phyloP scores from a whole-genome alignment of 2,113 vertebrate species.

The Lepisosteus osseus region DNA sequence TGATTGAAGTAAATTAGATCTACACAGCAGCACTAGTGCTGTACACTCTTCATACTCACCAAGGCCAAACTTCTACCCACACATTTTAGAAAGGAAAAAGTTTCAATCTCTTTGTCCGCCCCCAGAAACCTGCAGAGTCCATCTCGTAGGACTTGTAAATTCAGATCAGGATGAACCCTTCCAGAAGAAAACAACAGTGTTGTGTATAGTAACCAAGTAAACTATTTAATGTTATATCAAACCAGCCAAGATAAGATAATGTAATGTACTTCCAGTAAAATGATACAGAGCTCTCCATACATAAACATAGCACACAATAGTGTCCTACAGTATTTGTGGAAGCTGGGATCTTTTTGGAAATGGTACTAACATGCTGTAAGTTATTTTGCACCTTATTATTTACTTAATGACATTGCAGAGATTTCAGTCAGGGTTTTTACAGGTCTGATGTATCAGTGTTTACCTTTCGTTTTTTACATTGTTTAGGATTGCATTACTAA shows the following conservation, averaged over 20 bases:
- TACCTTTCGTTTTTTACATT: too few relatives aligned
- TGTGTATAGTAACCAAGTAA: too few relatives aligned
- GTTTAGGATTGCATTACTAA: too few relatives aligned
- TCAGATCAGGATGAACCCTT: slow-evolving; percentile 80
- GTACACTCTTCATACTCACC: slow-evolving; percentile 62
- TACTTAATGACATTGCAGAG: too few relatives aligned
- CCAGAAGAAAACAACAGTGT: slow-evolving; percentile 30
- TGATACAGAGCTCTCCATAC: too few relatives aligned
- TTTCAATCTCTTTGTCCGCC: slow-evolving; percentile 61
- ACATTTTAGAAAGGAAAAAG: slow-evolving; percentile 85
- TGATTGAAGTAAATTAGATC: too few relatives aligned
- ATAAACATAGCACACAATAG: neutral
- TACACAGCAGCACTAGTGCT: slow-evolving; percentile 5
- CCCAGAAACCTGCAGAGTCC: slow-evolving; percentile 71
- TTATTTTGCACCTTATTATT: too few relatives aligned
- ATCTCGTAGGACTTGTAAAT: slow-evolving; percentile 69
- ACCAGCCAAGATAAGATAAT: neutral
- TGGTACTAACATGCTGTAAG: neutral
- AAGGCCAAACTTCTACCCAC: slow-evolving; percentile 84
- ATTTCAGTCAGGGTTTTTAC: too few relatives aligned
- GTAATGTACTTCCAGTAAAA: too few relatives aligned
- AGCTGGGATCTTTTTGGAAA: neutral
- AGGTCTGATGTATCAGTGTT: too few relatives aligned
- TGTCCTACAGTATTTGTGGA: neutral
- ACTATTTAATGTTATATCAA: neutral